Conservation (phyloP, 1,140 invertebrate genomes). For the Drosophila serrata region DNA sequence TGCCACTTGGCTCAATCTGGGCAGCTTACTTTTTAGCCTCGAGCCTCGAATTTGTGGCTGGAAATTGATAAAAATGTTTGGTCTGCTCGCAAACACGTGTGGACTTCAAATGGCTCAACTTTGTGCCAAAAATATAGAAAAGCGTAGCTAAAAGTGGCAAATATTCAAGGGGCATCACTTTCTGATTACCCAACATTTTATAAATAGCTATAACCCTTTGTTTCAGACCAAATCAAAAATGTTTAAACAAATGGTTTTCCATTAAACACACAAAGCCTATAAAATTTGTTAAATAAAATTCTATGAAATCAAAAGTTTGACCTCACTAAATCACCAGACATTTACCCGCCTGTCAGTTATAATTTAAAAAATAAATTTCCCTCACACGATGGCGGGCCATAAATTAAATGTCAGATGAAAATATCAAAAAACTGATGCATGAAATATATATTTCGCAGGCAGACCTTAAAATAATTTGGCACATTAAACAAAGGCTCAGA, state of each 20-base stretch:
- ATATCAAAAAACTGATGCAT: conserved; percentile 33
- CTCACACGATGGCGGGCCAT: conserved; percentile 40
- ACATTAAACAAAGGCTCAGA: conserved; percentile 16
- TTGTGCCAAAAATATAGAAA: conserved; percentile 14
- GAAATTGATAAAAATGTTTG: conserved; percentile 74
- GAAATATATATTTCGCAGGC: conserved; percentile 16
- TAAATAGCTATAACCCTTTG: background rate
- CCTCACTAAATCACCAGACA: conserved; percentile 15
- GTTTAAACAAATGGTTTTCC: background rate
- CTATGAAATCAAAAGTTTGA: conserved; percentile 23
- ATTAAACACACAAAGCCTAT: background rate
- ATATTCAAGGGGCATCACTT: background rate
- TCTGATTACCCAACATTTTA: background rate
- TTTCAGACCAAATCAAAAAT: background rate
- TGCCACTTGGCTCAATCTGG: conserved; percentile 71
- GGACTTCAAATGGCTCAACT: conserved; percentile 65
- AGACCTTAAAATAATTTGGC: conserved; percentile 63
- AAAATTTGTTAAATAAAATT: background rate
- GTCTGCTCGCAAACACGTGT: conserved; percentile 22
- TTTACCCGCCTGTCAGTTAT: conserved; percentile 20
- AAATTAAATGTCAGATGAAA: conserved; percentile 45
- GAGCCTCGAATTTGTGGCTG: conserved; percentile 19
- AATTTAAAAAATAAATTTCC: conserved; percentile 15
- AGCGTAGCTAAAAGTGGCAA: background rate
- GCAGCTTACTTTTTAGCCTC: conserved; percentile 55